Evolutionary conservation across 2,113 vertebrate species (phyloP).

Genomic region (Plotosus lineatus): DNA sequence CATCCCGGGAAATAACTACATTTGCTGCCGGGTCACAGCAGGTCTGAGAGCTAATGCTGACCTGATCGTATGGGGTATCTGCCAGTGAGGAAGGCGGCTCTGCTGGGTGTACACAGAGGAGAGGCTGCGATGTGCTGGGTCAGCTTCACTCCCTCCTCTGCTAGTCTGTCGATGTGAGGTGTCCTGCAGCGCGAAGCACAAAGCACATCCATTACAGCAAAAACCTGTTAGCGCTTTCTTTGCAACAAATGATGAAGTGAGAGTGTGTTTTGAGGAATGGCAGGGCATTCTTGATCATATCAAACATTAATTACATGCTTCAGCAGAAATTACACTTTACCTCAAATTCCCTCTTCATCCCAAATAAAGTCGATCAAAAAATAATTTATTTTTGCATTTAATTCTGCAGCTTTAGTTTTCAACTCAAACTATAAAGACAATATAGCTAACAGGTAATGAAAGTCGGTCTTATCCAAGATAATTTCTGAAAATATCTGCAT

Average conservation of each 20-base stretch:
- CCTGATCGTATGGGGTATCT: conserved; percentile 87
- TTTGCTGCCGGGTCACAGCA: not conserved
- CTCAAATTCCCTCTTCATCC: not conserved
- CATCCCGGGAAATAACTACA: not conserved
- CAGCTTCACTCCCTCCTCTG: conserved; percentile 76
- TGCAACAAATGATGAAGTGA: not conserved
- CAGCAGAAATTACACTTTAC: conserved; percentile 2
- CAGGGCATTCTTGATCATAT: conserved; percentile 12
- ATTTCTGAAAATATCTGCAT: not conserved
- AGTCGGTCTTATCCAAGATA: not conserved
- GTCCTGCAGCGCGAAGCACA: conserved; percentile 72
- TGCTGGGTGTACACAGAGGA: conserved; percentile 84
- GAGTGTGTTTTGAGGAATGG: not conserved
- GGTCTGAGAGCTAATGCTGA: conserved; percentile 51
- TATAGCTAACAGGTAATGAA: not conserved
- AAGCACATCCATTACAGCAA: conserved; percentile 9
- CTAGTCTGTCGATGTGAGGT: conserved; percentile 80
- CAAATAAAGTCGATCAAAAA: not conserved
- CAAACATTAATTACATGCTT: conserved; percentile 23
- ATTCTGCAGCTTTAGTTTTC: not conserved
- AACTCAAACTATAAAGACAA: too few relatives aligned
- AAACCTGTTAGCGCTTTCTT: not conserved
- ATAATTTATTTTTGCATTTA: not conserved
- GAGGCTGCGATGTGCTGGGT: conserved; percentile 87
- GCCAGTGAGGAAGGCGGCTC: conserved; percentile 88